Evolutionary conservation across 2,888 invertebrate species (phyloP), one percentile per base, ranked within the genome.

Genomic region (Cheilosia urbana): DNA sequence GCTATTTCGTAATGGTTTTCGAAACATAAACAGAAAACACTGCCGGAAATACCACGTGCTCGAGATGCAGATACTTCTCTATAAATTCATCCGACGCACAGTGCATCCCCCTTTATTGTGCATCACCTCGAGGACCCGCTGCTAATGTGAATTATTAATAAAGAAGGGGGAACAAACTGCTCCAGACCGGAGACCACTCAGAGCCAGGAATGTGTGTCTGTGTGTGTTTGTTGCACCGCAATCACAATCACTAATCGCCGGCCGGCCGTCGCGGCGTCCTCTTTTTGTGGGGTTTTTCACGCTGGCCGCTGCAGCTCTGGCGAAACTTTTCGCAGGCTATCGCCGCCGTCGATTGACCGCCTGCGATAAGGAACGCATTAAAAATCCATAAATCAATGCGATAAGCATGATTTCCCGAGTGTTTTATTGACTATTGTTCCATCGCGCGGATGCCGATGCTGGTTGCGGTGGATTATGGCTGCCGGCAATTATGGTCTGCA

Each of bases 311-410:
- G 65, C 65, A 68, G 49, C 62, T 42, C 68, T 68, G 87, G 80
- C 77, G 83, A 87, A 87, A 87, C 73, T 88, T 88, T 87, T 87
- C 87, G 87, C 83, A 85, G 83, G 82, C 81, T 83, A 87, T 87
- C 81, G 77, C 82, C 77, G 85, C 85, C 72, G 78, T 76, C 76
- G 82, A 77, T 87, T 81, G 60, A 66, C 80, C 89, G 89, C 89
- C 89, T 90, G 89, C 90, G 92, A 92, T 92, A 91, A 91, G 91
- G 90, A 90, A 92, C 92, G 90, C 91, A 92, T 92, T 92, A 92
- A 92, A 92, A 92, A 91, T 90, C 91, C 91, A 92, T 92, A 92
- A 92, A 92, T 92, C 91, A 92, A 91, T 90, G 91, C 91, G 92
- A 92, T 92, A 92, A 92, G 91, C 92, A 92, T 92, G 92, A 92